These are phyloP conservation scores for Cavia porcellus DNA, from an alignment of 2,113 vertebrate species.

Conservation along the genomic window DNA sequence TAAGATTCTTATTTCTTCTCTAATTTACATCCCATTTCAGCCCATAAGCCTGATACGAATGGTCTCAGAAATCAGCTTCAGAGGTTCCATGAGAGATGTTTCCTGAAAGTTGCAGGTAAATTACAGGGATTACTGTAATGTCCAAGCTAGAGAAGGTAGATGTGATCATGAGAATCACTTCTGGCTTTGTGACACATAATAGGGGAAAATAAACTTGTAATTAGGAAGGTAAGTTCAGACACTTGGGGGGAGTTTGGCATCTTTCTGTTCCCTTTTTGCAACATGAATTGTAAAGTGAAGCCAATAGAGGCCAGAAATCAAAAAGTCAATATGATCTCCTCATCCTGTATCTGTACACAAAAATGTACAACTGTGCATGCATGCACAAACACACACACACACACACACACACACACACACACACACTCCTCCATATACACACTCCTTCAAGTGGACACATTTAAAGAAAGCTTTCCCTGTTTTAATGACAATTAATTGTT, in stretches of 20 bases:
- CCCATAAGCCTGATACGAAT: not conserved
- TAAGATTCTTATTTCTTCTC: constrained; percentile 27
- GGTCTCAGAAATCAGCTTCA: not conserved
- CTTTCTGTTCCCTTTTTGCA: constrained; percentile 63
- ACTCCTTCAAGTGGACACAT: not conserved
- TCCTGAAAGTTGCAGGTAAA: not conserved
- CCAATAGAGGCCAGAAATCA: not conserved
- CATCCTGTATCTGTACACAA: not conserved
- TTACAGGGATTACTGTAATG: not conserved
- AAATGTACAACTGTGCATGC: not conserved
- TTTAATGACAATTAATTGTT: not conserved
- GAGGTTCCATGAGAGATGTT: not conserved
- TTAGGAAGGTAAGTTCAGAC: constrained; percentile 61
- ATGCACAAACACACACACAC: not conserved
- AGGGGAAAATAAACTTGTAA: constrained; percentile 61
- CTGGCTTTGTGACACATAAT: constrained; percentile 37
- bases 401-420: too few relatives aligned
- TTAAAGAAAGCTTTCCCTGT: not conserved
- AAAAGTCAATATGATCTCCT: not conserved
- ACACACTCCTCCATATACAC: not conserved
- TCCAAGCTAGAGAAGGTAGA: not conserved
- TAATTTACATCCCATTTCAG: not conserved
- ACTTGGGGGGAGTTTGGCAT: constrained; percentile 20
- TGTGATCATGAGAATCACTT: not conserved
- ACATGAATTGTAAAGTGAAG: constrained; percentile 39